Conservation (phyloP, 1,140 invertebrate species). For the Brachystomella parvula region DNA sequence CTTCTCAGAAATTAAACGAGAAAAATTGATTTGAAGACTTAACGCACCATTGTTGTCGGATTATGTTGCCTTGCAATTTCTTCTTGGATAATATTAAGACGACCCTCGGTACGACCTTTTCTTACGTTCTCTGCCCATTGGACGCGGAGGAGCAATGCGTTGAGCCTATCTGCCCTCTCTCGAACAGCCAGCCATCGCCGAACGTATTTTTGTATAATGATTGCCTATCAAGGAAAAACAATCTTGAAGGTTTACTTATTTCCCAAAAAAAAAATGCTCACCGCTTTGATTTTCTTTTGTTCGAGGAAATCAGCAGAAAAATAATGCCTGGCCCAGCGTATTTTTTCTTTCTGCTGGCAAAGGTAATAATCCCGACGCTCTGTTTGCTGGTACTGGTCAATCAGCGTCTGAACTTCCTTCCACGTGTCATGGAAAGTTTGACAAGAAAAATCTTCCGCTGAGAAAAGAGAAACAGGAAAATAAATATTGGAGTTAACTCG, state of each 20-base stretch:
- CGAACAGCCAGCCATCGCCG: constrained; percentile 29
- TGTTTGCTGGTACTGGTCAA: constrained; percentile 26
- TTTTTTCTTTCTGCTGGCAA: constrained; percentile 3
- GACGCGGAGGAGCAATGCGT: constrained; percentile 24
- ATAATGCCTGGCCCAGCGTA: constrained; percentile 15
- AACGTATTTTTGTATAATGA: constrained; percentile 34
- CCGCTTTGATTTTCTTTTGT: constrained; percentile 12
- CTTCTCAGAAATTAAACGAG: not conserved
- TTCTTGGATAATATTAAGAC: constrained; percentile 30
- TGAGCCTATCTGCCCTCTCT: constrained; percentile 22
- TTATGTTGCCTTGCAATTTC: constrained; percentile 30
- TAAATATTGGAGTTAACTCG: not conserved
- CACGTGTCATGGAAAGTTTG: constrained; percentile 17
- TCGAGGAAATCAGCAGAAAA: constrained; percentile 6
- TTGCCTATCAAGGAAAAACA: constrained; percentile 12
- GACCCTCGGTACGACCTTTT: constrained; percentile 25
- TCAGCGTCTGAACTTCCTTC: constrained; percentile 20
- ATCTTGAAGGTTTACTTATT: not conserved
- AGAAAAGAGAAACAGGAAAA: not conserved
- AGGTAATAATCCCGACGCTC: constrained; percentile 26
- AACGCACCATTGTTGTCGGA: constrained; percentile 28
- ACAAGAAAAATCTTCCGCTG: constrained; percentile 14
- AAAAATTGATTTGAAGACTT: too few relatives aligned
- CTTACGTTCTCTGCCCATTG: constrained; percentile 35
- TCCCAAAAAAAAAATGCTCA: constrained; percentile 6